Evolutionary conservation across 2,797 vertebrate genomes (phyloP).

Genomic region (Tokudaia muenninki): DNA sequence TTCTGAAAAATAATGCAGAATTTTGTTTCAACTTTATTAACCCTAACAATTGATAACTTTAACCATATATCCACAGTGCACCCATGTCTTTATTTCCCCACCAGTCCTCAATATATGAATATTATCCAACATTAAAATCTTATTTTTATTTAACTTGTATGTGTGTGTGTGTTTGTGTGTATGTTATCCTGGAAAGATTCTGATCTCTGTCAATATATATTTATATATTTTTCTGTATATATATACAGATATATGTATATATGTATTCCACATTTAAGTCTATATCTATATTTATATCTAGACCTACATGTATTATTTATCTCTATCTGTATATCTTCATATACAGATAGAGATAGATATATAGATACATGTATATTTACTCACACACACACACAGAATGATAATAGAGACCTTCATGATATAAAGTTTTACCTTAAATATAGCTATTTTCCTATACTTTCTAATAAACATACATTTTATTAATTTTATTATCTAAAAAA

Average conservation of each 20-base stretch:
- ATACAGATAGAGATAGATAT: too few relatives aligned
- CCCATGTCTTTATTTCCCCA: neutral
- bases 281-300: too few relatives aligned
- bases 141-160: neutral
- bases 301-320: too few relatives aligned
- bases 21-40: neutral
- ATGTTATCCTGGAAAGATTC: neutral
- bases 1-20: neutral
- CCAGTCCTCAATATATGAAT: neutral
- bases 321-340: too few relatives aligned
- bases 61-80: neutral
- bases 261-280: neutral
- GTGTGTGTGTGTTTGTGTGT: neutral
- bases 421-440: neutral
- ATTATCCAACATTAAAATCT: neutral
- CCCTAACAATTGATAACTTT: neutral
- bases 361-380: neutral
- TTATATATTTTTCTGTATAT: too few relatives aligned
- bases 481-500: neutral
- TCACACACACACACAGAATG: constrained; percentile 1
- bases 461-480: neutral
- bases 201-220: neutral
- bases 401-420: neutral
- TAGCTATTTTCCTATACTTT: neutral
- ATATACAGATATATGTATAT: neutral